These are phyloP conservation scores for Panopea generosa DNA, from an alignment of 2,888 invertebrate genomes.

Conservation along the genomic window DNA sequence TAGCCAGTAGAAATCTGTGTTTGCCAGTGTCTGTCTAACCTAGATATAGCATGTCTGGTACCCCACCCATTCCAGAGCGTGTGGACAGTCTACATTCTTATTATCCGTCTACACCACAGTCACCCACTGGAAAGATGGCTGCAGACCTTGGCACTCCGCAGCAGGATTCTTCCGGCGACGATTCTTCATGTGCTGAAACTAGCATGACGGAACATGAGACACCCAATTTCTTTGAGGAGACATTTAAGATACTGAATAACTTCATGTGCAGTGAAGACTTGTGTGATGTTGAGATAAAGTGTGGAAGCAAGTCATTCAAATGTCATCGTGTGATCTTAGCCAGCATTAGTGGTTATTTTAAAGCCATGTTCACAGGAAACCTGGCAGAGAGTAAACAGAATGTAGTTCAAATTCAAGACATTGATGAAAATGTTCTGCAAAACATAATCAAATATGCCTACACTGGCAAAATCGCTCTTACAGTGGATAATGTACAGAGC, in stretches of 20 bases:
- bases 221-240: slow-evolving; percentile 61
- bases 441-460: slow-evolving; percentile 85
- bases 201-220: slow-evolving; percentile 47
- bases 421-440: slow-evolving; percentile 82
- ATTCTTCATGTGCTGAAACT: not conserved
- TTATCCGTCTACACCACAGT: slow-evolving; percentile 3
- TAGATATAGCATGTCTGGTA: slow-evolving; percentile 32
- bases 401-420: slow-evolving; percentile 82
- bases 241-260: slow-evolving; percentile 74
- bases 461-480: slow-evolving; percentile 84
- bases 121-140: not conserved
- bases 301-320: slow-evolving; percentile 74
- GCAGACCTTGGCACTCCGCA: not conserved
- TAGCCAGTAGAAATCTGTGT: no score
- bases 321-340: slow-evolving; percentile 86
- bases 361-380: slow-evolving; percentile 85
- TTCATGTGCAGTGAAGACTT: slow-evolving; percentile 79
- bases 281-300: slow-evolving; percentile 84
- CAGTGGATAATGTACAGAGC: slow-evolving; percentile 85
- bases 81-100: slow-evolving; percentile 41
- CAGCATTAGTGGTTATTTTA: slow-evolving; percentile 85
- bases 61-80: slow-evolving; percentile 45
- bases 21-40: no score
- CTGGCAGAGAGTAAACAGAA: slow-evolving; percentile 83
- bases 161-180: not conserved